Evolutionary conservation across 2,888 invertebrate genomes (phyloP), one percentile per base, ranked within the genome.

Genomic region (Spodoptera exigua): DNA sequence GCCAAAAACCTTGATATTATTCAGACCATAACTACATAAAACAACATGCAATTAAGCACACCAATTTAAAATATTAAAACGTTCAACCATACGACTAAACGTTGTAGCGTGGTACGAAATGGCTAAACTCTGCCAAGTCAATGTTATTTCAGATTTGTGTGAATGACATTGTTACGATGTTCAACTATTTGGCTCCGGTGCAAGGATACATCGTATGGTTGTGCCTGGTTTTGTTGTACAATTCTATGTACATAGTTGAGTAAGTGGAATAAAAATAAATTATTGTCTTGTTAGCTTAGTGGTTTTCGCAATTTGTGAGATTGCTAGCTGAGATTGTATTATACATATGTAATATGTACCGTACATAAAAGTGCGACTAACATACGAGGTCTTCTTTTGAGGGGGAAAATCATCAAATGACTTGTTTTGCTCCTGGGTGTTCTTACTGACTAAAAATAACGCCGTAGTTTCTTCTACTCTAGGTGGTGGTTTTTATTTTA

Each of bases 101-200:
- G 47, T 52, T 57, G 54, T 55, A 43, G 47, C 18, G 48, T 48
- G 36, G 57, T 54, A 51, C 13, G 57, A 58, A 78, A 76, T 63
- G 56, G 62, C 56, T 48, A 37, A 44, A 63, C 76, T 68, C 68
- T 77, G 81, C 79, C 79, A 75, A 78, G 64, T 59, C 74, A 65
- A 72, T 74, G 72, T 74, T 75, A 65, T 70, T 66, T 49, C 68
- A 75, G 79, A 79, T 81, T 81, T 76, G 76, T 62, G 70, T 70
- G 74, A 75, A 75, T 76, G 72, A 61, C 61, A 37, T 45, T 56
- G 53, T 67, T 51, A 49, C 61, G 45, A 36, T 44, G 56, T 43
- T 36, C 52, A 43, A 27, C n/a, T 49, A 61, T 72, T 70, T 70
- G 70, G 70, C 70, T 53, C 56, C 32, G 43, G n/a, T 43, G 18